phyloP scores from a whole-genome alignment of 2,113 vertebrate species.

The Ellobius talpinus region DNA sequence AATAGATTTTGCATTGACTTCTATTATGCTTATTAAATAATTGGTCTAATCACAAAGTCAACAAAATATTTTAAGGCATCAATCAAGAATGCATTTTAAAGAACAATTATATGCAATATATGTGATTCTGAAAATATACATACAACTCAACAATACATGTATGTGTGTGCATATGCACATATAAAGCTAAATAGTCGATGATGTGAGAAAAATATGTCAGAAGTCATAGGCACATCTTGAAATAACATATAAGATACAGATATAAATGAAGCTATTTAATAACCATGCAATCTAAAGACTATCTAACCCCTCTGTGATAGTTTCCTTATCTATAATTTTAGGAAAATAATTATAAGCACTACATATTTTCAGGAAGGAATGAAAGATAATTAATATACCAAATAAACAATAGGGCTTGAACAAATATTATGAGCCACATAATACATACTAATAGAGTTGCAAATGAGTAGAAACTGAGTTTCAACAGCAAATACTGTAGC shows the following conservation, averaged over 20 bases:
- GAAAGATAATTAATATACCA: background rate
- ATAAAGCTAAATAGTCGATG: background rate
- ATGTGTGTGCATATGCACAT: background rate
- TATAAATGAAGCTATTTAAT: background rate
- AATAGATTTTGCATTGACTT: background rate
- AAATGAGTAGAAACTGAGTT: background rate
- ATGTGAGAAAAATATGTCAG: background rate
- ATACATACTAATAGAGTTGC: background rate
- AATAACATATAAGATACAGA: background rate
- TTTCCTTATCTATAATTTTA: background rate
- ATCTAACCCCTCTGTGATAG: background rate
- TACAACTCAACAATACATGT: background rate
- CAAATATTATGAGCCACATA: background rate
- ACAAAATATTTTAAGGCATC: background rate
- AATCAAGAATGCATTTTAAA: conserved; percentile 12
- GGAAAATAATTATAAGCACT: background rate
- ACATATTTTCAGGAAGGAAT: background rate
- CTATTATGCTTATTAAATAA: background rate
- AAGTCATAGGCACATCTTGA: background rate
- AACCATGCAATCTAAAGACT: background rate
- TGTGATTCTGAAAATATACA: background rate
- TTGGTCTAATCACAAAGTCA: conserved; percentile 5
- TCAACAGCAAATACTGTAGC: background rate
- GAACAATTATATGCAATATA: background rate
- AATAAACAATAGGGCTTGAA: background rate